Percentiles rank a stretch among this genome's conserved stretches.
Conservation (phyloP, 1,140 invertebrate species). For the Sarcophaga peregrina region DNA sequence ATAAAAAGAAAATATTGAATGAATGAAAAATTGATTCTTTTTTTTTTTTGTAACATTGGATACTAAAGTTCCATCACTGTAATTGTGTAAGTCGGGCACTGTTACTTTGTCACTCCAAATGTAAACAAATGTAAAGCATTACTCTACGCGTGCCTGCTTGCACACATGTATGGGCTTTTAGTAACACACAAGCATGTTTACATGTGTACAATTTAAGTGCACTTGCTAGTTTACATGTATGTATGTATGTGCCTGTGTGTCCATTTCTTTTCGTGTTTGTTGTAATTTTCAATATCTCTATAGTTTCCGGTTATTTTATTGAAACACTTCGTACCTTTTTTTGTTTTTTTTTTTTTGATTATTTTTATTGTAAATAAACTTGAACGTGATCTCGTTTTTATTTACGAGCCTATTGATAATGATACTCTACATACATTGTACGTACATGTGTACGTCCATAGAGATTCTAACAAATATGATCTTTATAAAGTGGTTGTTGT, state of each 20-base stretch:
- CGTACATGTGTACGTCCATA: not conserved
- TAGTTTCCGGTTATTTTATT: conserved; percentile 12
- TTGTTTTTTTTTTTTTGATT: too few relatives aligned
- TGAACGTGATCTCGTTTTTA: conserved; percentile 33
- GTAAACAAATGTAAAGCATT: not conserved
- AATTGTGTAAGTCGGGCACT: not conserved
- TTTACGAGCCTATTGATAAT: not conserved
- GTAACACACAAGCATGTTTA: not conserved
- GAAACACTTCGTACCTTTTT: not conserved
- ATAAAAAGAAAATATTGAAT: too few relatives aligned
- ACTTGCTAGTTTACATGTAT: not conserved
- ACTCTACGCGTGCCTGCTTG: not conserved
- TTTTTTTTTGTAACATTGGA: too few relatives aligned
- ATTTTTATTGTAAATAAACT: conserved; percentile 13
- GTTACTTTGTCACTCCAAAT: not conserved
- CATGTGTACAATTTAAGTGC: not conserved
- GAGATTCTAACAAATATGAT: not conserved
- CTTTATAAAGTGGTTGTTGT: not conserved
- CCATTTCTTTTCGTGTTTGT: not conserved
- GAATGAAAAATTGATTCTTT: too few relatives aligned
- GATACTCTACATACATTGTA: not conserved
- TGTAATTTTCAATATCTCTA: not conserved
- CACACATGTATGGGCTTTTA: not conserved
- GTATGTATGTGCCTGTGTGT: not conserved
- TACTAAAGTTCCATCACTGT: too few relatives aligned